Conservation (phyloP, 2,888 invertebrate species). For the Koerneria pararmatus region DNA sequence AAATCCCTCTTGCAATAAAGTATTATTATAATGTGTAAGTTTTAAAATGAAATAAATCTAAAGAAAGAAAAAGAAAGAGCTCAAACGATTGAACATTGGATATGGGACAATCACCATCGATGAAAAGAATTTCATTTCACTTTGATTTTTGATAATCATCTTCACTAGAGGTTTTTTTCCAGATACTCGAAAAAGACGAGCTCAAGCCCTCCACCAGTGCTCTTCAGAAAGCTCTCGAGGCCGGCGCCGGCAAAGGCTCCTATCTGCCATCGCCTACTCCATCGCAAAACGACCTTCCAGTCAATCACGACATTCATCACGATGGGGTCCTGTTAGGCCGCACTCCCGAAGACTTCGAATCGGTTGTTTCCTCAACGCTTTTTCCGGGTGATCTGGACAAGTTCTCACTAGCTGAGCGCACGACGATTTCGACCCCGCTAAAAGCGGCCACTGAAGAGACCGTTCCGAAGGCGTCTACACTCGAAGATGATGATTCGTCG, state of each 20-base stretch:
- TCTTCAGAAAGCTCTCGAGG: constrained; percentile 19
- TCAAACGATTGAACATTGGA: too few relatives aligned
- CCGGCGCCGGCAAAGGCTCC: neutral
- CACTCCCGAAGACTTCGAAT: too few relatives aligned
- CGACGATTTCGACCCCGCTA: constrained; percentile 3
- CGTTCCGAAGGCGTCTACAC: neutral
- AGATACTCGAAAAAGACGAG: constrained; percentile 24
- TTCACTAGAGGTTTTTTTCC: too few relatives aligned
- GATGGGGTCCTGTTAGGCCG: too few relatives aligned
- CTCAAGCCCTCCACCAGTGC: neutral
- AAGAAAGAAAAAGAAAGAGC: too few relatives aligned
- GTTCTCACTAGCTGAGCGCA: constrained; percentile 17
- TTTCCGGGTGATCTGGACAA: constrained; percentile 21
- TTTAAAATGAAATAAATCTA: too few relatives aligned
- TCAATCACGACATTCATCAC: too few relatives aligned
- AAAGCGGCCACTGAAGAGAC: neutral
- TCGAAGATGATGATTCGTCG: neutral
- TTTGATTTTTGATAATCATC: too few relatives aligned
- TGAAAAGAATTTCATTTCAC: constrained; percentile 2
- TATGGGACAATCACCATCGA: neutral
- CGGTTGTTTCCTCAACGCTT: constrained; percentile 18
- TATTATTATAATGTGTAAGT: too few relatives aligned
- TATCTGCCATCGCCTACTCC: neutral
- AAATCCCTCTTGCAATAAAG: too few relatives aligned
- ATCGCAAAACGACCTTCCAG: neutral